Conservation (phyloP, 1,140 invertebrate species). For the Aphelenchoides besseyi region DNA sequence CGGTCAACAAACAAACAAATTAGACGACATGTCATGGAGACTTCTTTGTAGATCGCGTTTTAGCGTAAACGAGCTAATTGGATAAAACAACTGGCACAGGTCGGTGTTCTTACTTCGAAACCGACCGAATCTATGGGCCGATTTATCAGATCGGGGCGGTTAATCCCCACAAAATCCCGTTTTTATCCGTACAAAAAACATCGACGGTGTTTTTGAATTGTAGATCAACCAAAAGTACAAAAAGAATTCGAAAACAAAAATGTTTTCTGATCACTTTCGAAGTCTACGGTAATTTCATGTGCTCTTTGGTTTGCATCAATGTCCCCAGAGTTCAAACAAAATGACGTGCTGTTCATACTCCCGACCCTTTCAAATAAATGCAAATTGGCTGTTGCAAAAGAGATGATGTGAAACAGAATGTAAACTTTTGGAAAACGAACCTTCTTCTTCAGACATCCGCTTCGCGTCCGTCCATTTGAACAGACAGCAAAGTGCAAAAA, state of each 20-base stretch:
- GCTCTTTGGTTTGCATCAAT: not conserved
- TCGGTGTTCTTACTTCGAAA: not conserved
- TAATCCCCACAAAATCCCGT: not conserved
- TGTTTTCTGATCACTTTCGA: too few relatives aligned
- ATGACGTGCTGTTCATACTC: not conserved
- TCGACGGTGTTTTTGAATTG: not conserved
- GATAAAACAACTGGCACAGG: not conserved
- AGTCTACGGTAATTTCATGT: not conserved
- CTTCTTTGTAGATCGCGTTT: not conserved
- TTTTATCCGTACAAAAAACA: not conserved
- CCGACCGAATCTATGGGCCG: not conserved
- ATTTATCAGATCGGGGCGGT: not conserved
- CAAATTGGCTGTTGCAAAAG: not conserved
- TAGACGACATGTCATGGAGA: not conserved
- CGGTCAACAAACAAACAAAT: not conserved
- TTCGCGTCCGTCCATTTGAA: conserved; percentile 8
- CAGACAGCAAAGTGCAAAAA: not conserved
- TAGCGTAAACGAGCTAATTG: not conserved
- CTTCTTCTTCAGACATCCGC: conserved; percentile 1
- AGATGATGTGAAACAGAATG: not conserved
- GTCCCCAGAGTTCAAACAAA: not conserved
- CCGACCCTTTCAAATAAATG: not conserved
- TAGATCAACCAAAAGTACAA: not conserved
- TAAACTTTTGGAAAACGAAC: not conserved
- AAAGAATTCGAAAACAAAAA: too few relatives aligned